Base-by-base conservation (phyloP, 2,888 invertebrate species). In the Beris morrisii region DNA sequence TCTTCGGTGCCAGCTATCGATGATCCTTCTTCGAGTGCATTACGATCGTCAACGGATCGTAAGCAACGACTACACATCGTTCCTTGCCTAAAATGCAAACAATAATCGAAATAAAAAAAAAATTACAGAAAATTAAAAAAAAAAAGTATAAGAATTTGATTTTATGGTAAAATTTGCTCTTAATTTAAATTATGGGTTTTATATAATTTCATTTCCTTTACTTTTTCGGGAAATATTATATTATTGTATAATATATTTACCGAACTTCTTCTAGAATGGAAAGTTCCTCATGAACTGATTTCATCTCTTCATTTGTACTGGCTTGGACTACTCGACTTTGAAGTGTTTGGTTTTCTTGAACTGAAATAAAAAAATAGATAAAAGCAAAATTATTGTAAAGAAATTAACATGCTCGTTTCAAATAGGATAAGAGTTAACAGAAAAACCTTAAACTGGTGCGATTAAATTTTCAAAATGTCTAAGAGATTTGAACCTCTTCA, bases 261-360 rank as follows among this genome's bases (percentile, higher is more conserved):
- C 92, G 87, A 72, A 92, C 91, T 89, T 93, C 92, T 77, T 93
- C 92, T 72, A 92, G 84, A 71, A 91, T 89, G 64, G 87, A 88
- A 74, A 93, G 86, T 79, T 93, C 93, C 74, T 93, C 92, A 73
- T 93, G 92, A 81, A 91, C 86, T 64, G 88, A 89, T 78, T 90
- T 91, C 77, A 91, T 88, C 75, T 91, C 90, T 72, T 90, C 88
- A 61, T 90, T 90, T 75, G 85, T 84, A 73, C 75, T 77, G 6
- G 72, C 75, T 73, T 80, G 78, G 68, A 75, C 78, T 67, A 79
- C 71, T 52, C 78, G 79, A 66, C 74, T 74, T 72, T 80, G 80
- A 15, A 81, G 72, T 4, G 74, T 74, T 72, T 80, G 78, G 69
- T 81, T 81, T 70, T 81, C 81, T 72, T 80, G 79, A 53, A 79